Evolutionary conservation across 1,140 invertebrate species (phyloP).

Genomic region (Idris sp.): DNA sequence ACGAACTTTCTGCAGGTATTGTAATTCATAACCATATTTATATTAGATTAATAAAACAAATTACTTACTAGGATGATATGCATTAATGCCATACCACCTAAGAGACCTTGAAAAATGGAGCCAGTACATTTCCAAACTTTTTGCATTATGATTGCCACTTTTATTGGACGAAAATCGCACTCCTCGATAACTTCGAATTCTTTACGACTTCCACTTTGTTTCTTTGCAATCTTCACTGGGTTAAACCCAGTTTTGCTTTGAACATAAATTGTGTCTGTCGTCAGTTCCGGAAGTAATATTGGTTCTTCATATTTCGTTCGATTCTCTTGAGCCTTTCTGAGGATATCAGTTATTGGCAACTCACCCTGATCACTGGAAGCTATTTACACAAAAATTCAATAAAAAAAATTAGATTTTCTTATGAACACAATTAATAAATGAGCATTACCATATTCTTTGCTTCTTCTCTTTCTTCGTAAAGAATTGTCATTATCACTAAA

Average conservation of each 20-base stretch:
- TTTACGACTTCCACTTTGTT: slow-evolving; percentile 44
- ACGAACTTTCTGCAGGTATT: no score
- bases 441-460: no score
- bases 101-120: slow-evolving; percentile 73
- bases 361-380: slow-evolving; percentile 59
- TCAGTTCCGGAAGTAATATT: slow-evolving; percentile 67
- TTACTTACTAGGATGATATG: slow-evolving; percentile 72
- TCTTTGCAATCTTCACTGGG: slow-evolving; percentile 68
- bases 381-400: no score
- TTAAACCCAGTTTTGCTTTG: slow-evolving; percentile 74
- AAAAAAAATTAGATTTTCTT: no score
- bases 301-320: slow-evolving; percentile 70
- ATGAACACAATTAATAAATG: no score
- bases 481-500: no score
- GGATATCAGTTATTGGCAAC: slow-evolving; percentile 73
- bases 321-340: slow-evolving; percentile 69
- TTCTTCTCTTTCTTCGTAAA: no score
- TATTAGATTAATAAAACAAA: neutral
- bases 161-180: slow-evolving; percentile 64
- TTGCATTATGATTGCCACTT: slow-evolving; percentile 69
- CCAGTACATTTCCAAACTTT: slow-evolving; percentile 68
- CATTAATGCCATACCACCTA: slow-evolving; percentile 73
- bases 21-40: no score
- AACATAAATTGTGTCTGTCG: slow-evolving; percentile 75
- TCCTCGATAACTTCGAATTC: slow-evolving; percentile 43